Evolutionary conservation across 2,113 vertebrate genomes (phyloP), one percentile per base, ranked within the genome.

Genomic region (Megaptera novaeangliae): DNA sequence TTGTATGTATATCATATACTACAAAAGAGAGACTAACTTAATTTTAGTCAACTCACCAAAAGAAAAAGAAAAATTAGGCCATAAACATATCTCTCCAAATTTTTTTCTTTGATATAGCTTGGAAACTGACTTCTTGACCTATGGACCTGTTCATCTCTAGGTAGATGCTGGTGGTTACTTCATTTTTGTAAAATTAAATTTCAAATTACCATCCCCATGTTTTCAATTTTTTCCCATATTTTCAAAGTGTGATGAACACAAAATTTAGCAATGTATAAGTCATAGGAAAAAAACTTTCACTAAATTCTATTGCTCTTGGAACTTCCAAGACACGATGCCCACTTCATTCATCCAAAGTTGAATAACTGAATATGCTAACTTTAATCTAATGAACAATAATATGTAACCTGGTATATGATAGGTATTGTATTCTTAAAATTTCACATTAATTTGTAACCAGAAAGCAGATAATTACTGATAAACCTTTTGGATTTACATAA

Each of bases 161-260:
- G 29, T n/a, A 83, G 41, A 94, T 95, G 36, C 52, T 97, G 92
- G 80, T 95, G 88, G 95, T 83, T 69, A 83, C 39, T 81, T 95
- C 5, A 34, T 39, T 97, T 95, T 74, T 82, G 36, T 90, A 74
- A 87, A 97, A 89, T 69, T 95, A 71, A 75, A 94, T 75, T 96
- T 63, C 25, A 96, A 80, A 96, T 84, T 85, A 71, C 39, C 0
- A 44, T 2, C 29, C 11, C 10, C 0, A 25, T 34, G 27, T 36
- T 17, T 14, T 20, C 57, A 41, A 3, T 21, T 78, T 61, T 78
- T 66, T 20, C 5, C 15, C 36, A 66, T 21, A 31, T 92, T 93
- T 97, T 81, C 52, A 95, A 93, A 69, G 90, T 87, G 11, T 41
- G 17, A 68, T 80, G 44, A 84, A 75, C 4, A 91, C 2, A 96